phyloP scores from a whole-genome alignment of 2,888 invertebrate species.

The Germaria angustata region DNA sequence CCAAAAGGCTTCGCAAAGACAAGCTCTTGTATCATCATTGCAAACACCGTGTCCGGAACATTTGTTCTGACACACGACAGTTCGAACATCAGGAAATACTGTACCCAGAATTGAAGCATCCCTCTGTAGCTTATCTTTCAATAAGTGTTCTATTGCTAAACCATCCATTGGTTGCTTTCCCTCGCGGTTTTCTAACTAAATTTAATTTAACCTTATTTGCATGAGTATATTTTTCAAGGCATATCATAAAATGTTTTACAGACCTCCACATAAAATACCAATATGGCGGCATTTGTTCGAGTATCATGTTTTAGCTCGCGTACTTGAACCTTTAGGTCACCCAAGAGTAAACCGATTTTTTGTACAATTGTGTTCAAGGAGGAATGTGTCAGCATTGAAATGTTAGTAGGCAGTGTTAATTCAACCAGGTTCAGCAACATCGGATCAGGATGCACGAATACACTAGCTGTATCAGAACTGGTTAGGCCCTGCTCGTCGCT shows the following conservation, averaged over 20 bases:
- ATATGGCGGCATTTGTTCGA: conserved; percentile 83
- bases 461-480: conserved; percentile 89
- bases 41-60: conserved; percentile 96
- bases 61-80: conserved; percentile 93
- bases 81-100: conserved; percentile 89
- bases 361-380: conserved; percentile 86
- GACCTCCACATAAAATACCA: conserved; percentile 85
- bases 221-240: background rate
- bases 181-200: conserved; percentile 48
- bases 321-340: conserved; percentile 84
- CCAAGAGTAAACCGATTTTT: conserved; percentile 89
- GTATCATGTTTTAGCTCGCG: conserved; percentile 83
- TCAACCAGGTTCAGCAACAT: conserved; percentile 89
- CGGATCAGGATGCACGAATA: conserved; percentile 90
- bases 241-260: background rate
- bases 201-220: background rate
- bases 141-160: conserved; percentile 84
- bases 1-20: conserved; percentile 97
- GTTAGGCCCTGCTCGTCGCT: conserved; percentile 93
- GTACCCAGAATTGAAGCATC: conserved; percentile 86
- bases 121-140: conserved; percentile 85
- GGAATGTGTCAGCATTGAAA: conserved; percentile 84
- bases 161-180: conserved; percentile 80
- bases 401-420: conserved; percentile 88
- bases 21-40: conserved; percentile 89